Evolutionary conservation across 2,113 vertebrate genomes (phyloP).

Genomic region (Ovibos moschatus): DNA sequence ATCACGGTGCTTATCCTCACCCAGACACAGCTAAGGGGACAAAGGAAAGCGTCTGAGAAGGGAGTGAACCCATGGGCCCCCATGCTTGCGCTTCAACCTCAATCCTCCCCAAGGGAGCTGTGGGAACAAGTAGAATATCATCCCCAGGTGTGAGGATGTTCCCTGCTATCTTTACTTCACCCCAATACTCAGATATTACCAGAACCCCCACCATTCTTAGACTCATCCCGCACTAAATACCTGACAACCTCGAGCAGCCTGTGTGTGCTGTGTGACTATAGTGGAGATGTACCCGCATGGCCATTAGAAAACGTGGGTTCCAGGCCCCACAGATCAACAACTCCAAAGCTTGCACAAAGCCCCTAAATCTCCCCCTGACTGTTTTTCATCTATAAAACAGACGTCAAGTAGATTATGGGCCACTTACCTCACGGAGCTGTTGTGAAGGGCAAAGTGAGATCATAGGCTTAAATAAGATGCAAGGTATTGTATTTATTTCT

Average conservation of each 20-base stretch:
- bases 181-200: neutral
- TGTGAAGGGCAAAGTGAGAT: conserved; percentile 40
- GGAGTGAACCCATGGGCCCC: neutral
- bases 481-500: conserved; percentile 64
- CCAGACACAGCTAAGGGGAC: conserved; percentile 46
- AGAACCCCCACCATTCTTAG: neutral
- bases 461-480: conserved; percentile 38
- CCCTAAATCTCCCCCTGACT: neutral
- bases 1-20: conserved; percentile 54
- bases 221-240: neutral
- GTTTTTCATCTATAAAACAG: neutral
- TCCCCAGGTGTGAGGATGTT: conserved; percentile 32
- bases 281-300: fast-evolving
- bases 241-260: neutral
- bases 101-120: neutral
- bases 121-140: neutral
- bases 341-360: neutral
- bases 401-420: neutral
- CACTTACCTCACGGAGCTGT: neutral
- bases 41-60: neutral
- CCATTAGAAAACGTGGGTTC: neutral
- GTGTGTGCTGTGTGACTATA: too few species aligned
- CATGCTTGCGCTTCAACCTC: neutral
- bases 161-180: neutral
- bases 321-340: neutral